Conservation (phyloP, 2,888 invertebrate species). For the Acrocyrtus sp. region DNA sequence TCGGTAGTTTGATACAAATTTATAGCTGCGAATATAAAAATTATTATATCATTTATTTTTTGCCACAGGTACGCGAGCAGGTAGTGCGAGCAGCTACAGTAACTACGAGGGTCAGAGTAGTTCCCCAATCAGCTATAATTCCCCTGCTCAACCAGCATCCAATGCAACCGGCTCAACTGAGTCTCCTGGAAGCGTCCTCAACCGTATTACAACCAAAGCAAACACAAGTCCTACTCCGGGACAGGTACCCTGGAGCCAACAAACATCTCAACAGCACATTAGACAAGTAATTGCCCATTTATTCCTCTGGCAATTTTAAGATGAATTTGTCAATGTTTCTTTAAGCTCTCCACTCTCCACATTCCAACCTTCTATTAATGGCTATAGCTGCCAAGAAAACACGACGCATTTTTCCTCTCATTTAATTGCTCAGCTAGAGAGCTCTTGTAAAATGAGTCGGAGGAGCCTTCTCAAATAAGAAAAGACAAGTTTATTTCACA, state of each 20-base stretch:
- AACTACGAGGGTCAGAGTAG: slow-evolving; percentile 79
- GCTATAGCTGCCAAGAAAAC: too few relatives aligned
- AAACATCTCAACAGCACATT: slow-evolving; percentile 66
- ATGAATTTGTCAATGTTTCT: neutral
- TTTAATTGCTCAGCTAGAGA: too few relatives aligned
- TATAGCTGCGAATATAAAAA: neutral
- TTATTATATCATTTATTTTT: slow-evolving; percentile 2
- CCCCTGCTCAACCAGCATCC: slow-evolving; percentile 72
- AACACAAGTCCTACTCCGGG: slow-evolving; percentile 79
- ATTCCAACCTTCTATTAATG: too few relatives aligned
- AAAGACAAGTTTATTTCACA: too few relatives aligned
- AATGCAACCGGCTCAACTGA: slow-evolving; percentile 67
- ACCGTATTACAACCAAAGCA: slow-evolving; percentile 75
- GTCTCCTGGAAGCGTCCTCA: slow-evolving; percentile 69
- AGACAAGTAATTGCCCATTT: slow-evolving; percentile 69
- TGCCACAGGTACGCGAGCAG: slow-evolving; percentile 70
- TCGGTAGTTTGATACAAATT: neutral
- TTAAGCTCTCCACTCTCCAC: neutral
- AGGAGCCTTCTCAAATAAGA: too few relatives aligned
- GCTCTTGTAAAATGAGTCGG: too few relatives aligned
- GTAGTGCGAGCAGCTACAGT: slow-evolving; percentile 74
- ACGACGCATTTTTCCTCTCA: slow-evolving; percentile 29
- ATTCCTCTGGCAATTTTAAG: too few relatives aligned
- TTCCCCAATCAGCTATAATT: slow-evolving; percentile 75
- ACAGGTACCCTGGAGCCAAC: slow-evolving; percentile 73